These are phyloP conservation scores for Hermatobates lingyangjiaoensis DNA, from an alignment of 1,140 invertebrate genomes.

Conservation along the genomic window DNA sequence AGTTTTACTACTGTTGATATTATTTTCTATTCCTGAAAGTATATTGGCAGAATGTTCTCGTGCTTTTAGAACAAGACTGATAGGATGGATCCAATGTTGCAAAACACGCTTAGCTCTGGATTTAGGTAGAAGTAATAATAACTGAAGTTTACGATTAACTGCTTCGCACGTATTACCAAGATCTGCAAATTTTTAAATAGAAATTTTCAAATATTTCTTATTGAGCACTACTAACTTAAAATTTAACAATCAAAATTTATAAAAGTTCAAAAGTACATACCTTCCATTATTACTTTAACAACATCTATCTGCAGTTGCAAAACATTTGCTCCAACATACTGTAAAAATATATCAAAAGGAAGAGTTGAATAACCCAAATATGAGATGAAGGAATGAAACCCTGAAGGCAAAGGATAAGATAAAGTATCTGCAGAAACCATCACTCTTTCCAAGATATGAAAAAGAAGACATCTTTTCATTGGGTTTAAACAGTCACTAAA, in stretches of 20 bases:
- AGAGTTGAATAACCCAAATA: conserved; percentile 60
- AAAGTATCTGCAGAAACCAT: conserved; percentile 53
- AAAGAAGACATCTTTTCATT: conserved; percentile 10
- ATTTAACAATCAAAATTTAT: too few species aligned
- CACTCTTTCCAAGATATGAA: conserved; percentile 30
- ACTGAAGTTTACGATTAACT: conserved; percentile 44
- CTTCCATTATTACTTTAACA: conserved; percentile 59
- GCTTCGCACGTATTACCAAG: conserved; percentile 43
- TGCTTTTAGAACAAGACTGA: conserved; percentile 54
- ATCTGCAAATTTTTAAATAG: too few species aligned
- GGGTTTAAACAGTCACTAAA: conserved; percentile 14
- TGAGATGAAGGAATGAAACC: conserved; percentile 69
- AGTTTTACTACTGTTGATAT: background rate
- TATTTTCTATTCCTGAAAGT: conserved; percentile 36
- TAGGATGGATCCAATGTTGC: conserved; percentile 54
- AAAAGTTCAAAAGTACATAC: too few species aligned
- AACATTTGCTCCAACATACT: conserved; percentile 58
- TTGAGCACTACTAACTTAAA: too few species aligned
- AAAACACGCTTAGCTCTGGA: conserved; percentile 53
- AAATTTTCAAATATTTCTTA: too few species aligned
- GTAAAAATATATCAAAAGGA: conserved; percentile 51
- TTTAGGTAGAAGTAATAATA: conserved; percentile 49
- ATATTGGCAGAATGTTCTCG: conserved; percentile 60
- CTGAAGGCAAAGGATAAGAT: conserved; percentile 63
- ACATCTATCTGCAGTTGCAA: conserved; percentile 73